Base-by-base conservation (phyloP, 1,140 invertebrate species). In the Leptinotarsa undecemlineata region DNA sequence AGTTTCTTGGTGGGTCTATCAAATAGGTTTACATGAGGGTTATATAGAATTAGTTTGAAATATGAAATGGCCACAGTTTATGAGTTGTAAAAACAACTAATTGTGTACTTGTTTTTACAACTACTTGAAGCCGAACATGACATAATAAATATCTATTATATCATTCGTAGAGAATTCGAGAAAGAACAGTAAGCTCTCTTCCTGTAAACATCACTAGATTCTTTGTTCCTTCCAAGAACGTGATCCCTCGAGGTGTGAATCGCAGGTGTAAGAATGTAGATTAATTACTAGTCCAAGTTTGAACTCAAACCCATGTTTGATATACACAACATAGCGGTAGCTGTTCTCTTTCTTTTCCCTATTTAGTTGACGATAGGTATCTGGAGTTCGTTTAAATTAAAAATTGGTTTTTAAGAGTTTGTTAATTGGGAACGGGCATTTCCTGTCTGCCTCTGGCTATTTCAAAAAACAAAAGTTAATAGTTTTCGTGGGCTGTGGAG, bases 251-350 rank as follows among this genome's bases (percentile, higher is more conserved):
- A 78, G 77, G 76, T 79, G 78, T 78, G 78, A 79, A 79, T 80
- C 76, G 76, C 79, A 80, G 79, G 79, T 80, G 79, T 75, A 77
- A 80, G 77, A 78, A 78, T 78, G 77, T 80, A 78, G 77, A 80
- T 80, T 80, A 80, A 80, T 80, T 80, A 71, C 75, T 48, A 69
- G 42, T 23, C 47, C 61, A 66, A 73, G 70, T 66, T 79, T 74
- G 75, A 33, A 73, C 73, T 80, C 68, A 48, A 79, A 78, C 74
- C 73, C 76, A 71, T 78, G 78, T 78, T 76, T 57, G 33, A 57
- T 57, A 57, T 57, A 57, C n/a, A 42, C 51, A 57, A 79, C 75
- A 70, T 79, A 79, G 78, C 76, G 76, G 78, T 78, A 79, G 76
- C 20, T 21, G 63, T 76, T 21, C 11, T 48, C 68, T 20, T 15